These are phyloP conservation scores for Plectus sambesii DNA, from an alignment of 1,140 invertebrate species.

Conservation along the genomic window DNA sequence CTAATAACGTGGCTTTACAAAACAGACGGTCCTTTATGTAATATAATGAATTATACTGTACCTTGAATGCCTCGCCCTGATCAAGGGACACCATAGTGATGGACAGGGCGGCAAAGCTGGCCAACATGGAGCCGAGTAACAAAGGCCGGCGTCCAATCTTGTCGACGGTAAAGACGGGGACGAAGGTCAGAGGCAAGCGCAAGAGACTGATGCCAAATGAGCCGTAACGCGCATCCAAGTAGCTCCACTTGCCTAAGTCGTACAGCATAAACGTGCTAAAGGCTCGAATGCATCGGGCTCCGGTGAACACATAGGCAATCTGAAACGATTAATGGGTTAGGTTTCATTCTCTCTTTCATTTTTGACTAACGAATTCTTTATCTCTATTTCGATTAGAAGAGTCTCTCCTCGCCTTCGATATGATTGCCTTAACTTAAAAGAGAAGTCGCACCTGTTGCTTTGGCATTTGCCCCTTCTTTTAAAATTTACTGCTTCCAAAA, in stretches of 20 bases:
- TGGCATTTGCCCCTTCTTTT: no score
- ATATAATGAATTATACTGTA: conserved; percentile 2
- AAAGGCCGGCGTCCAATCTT: conserved; percentile 24
- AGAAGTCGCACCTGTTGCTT: no score
- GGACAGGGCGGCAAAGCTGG: conserved; percentile 19
- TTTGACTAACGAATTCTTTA: no score
- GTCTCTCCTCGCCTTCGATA: no score
- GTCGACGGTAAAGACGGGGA: conserved; percentile 25
- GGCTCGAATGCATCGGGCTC: conserved; percentile 23
- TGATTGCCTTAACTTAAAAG: no score
- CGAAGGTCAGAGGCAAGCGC: conserved; percentile 23
- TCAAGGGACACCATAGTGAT: conserved; percentile 20
- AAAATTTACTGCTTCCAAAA: no score
- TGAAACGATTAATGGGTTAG: conserved; percentile 9
- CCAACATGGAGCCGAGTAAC: conserved; percentile 16
- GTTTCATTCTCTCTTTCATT: background rate
- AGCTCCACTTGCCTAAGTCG: conserved; percentile 15
- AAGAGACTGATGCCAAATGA: conserved; percentile 21
- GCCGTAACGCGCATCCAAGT: conserved; percentile 19
- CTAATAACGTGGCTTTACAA: no score
- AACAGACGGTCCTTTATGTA: no score
- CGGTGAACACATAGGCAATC: conserved; percentile 29
- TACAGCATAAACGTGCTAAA: conserved; percentile 26
- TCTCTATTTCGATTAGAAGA: no score
- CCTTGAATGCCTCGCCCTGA: conserved; percentile 18